Base-by-base conservation (phyloP, 2,888 invertebrate genomes). In the Eilema griseolum region DNA sequence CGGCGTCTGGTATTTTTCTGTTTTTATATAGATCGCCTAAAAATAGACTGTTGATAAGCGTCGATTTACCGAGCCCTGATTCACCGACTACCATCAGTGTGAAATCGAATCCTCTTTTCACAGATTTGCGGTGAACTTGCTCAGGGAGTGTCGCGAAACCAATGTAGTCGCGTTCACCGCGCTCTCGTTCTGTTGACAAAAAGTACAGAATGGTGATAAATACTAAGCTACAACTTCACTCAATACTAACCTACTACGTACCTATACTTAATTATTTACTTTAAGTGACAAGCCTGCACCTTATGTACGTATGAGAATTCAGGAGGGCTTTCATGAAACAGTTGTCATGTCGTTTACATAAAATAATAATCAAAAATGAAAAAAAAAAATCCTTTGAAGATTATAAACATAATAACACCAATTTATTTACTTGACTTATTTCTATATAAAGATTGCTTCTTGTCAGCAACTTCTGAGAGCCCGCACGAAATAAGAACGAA, bases 21-120 rank as follows among this genome's bases (percentile, higher is more conserved):
- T 97, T 98, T 91, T 98, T 98, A 94, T 99, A 99, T 33, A 99
- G 96, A 90, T 99, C 99, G 70, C 98, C 98, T 79, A 99, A 96
- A 91, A 99, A 99, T 66, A 99, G 96, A 87, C 98, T 99, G 95
- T 99, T 99, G 90, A 99, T 97, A 67, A 99, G 96, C 0, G 99
- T 99, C 0, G 99, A 99, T 92, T 99, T 99, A 71, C 99, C 99
- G 66, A 99, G 96, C 0, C 99, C 99, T 0, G 98, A 97, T 93
- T 99, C 99, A 41, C 99, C 99, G 46, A 99, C 98, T 24, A 99
- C 99, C 98, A 99, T 99, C 78, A 99, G 95, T 0, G 99, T 99
- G 93, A 99, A 99, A 92, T 99, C 99, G 92, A 99, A 99, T 69
- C 99, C 99, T 85, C 98, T 96, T 94, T 99, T 99, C 67, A 99